These are phyloP conservation scores for Acholoe squamosa DNA, from an alignment of 2,888 invertebrate species.

Conservation along the genomic window DNA sequence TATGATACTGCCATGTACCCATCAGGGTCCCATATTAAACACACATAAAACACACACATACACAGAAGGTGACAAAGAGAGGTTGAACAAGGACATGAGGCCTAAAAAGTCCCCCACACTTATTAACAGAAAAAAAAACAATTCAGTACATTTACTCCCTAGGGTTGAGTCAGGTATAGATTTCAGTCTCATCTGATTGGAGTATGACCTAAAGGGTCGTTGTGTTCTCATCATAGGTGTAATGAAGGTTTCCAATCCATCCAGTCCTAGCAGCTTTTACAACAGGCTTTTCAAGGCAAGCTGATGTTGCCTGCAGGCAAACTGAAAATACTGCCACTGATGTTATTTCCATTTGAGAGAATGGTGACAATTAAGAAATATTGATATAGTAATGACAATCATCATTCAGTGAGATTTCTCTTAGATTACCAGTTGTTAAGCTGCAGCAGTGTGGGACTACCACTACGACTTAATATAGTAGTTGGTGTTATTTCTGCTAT, in stretches of 20 bases:
- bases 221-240: conserved; percentile 27
- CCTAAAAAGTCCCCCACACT: neutral
- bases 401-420: conserved; percentile 6
- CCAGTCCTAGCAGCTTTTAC: conserved; percentile 36
- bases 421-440: neutral
- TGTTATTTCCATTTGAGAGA: neutral
- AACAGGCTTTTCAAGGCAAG: neutral
- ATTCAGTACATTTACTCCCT: neutral
- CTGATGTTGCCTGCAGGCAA: neutral
- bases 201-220: neutral
- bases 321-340: conserved; percentile 15
- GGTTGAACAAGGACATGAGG: neutral
- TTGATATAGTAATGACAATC: neutral
- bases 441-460: neutral
- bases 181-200: neutral
- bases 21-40: neutral
- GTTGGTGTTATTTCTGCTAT: neutral
- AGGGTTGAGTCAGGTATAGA: neutral
- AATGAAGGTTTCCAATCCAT: conserved; percentile 45
- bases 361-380: neutral
- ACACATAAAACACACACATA: neutral
- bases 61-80: neutral
- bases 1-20: conserved; percentile 42
- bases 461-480: neutral
- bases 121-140: no score